Conservation (phyloP, 2,797 vertebrate genomes). For the Gobio occitaniae region DNA sequence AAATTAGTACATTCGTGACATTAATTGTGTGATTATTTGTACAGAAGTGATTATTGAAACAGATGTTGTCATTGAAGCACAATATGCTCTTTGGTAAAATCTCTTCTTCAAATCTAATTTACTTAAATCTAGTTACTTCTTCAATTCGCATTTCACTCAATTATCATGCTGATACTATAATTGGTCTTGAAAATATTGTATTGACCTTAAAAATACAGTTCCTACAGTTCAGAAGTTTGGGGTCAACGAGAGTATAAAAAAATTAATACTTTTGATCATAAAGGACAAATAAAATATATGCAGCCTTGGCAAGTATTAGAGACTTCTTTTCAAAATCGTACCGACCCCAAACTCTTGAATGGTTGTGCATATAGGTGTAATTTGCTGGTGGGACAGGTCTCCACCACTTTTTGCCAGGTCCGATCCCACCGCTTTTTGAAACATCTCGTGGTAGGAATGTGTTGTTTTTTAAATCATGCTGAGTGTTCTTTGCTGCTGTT, state of each 20-base stretch:
- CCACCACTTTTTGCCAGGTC: too few species aligned
- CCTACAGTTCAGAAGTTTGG: neutral
- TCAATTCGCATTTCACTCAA: neutral
- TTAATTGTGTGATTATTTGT: neutral
- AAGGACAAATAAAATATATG: neutral
- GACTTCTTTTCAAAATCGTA: neutral
- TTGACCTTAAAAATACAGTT: neutral
- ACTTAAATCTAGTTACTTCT: neutral
- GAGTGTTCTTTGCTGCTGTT: neutral
- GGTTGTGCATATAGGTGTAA: neutral
- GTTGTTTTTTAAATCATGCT: neutral
- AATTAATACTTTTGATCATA: neutral
- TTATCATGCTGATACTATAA: neutral
- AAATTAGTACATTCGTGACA: neutral
- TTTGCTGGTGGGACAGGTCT: neutral
- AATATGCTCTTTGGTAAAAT: neutral
- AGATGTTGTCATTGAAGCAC: neutral
- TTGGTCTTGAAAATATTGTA: neutral
- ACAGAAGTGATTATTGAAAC: too few species aligned
- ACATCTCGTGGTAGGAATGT: neutral
- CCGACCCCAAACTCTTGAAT: neutral
- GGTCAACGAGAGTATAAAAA: neutral
- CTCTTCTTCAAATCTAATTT: neutral
- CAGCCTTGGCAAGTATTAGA: too few species aligned
- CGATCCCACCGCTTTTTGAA: neutral